A percentile compares a stretch with the other conserved stretches of the same genome.
Evolutionary conservation across 2,113 vertebrate species (phyloP).

Genomic region (Scortum barcoo): DNA sequence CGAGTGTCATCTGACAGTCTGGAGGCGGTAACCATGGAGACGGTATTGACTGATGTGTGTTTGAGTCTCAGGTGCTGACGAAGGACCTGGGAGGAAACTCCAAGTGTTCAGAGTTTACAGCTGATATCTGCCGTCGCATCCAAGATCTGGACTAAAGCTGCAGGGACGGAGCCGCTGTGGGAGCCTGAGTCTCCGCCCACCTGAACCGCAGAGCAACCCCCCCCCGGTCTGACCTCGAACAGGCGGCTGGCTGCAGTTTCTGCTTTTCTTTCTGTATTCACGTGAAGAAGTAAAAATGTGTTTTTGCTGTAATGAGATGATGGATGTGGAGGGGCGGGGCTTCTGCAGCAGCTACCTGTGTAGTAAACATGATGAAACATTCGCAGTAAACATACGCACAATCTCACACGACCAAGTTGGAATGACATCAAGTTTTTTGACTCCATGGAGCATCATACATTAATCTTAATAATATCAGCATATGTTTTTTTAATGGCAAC

Average conservation of each 20-base stretch:
- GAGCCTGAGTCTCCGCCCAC: not conserved
- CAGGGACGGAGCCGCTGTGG: not conserved
- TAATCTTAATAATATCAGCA: not conserved
- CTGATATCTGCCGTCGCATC: slow-evolving; percentile 92
- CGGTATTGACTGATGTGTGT: not conserved
- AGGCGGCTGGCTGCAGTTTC: not conserved
- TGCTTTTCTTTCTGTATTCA: not conserved
- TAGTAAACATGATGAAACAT: slow-evolving; percentile 33
- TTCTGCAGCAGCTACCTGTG: slow-evolving; percentile 25
- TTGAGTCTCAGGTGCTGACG: slow-evolving; percentile 87
- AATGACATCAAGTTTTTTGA: not conserved
- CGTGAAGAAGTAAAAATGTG: no score
- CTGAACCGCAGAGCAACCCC: not conserved
- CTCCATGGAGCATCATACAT: not conserved
- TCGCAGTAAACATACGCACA: slow-evolving; percentile 67
- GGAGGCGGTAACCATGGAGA: not conserved
- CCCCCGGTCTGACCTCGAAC: no score
- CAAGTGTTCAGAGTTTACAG: slow-evolving; percentile 95
- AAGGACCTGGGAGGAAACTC: slow-evolving; percentile 94
- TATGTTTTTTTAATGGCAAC: slow-evolving; percentile 51
- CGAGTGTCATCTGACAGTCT: no score
- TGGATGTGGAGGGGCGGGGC: slow-evolving; percentile 20
- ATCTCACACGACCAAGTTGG: slow-evolving; percentile 56
- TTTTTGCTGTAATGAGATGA: slow-evolving; percentile 1
- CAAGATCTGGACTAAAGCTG: slow-evolving; percentile 82